Base-by-base conservation (phyloP, 2,888 invertebrate species). In the Rhopalosiphum nymphaeae region DNA sequence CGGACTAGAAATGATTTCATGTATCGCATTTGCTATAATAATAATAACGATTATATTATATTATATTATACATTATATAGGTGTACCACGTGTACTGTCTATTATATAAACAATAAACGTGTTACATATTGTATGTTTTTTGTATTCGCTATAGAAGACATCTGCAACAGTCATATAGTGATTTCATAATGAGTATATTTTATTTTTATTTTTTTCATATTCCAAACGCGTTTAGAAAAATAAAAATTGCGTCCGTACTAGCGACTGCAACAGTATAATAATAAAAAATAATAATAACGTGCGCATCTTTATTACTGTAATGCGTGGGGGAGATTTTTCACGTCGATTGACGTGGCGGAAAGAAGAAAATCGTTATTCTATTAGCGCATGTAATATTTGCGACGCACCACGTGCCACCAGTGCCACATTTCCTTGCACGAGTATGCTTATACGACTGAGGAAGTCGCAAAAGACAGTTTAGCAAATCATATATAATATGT, bases 71-170 rank as follows among this genome's bases (percentile, higher is more conserved):
- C 36, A 42, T 10, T 57, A 56, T 90, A 78, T 26, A 61, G 67
- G 67, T 67, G 36, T 67, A 36, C n/a, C 21, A 21, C 21, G 53
- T 53, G 53, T 21, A 56, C 67, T 16, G 61, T 13, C 49, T 42
- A 91, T 91, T 44, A 57, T n/a, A 91, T n/a, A 91, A 91, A 91
- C 91, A 86, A 91, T 86, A 91, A 91, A 91, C 86, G 57, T 11
- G 57, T 46, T 91, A 78, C 78, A 84, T 84, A 84, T 90, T 3
- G 3, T 44, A 91, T 49, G 44, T 57, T 85, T 85, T 91, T 85
- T n/a, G 57, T 85, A 91, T 91, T 91, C 85, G 56, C 57, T n/a
- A 9, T 49, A 78, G 67, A 21, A 25, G 90, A 46, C 90, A 49
- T 49, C 90, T 53, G 21, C 53, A 25, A 10, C 21, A n/a, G 11